A percentile compares a stretch with the other conserved stretches of the same genome.
Conservation (phyloP, 2,888 invertebrate species). For the Dryocosmus kuriphilus region DNA sequence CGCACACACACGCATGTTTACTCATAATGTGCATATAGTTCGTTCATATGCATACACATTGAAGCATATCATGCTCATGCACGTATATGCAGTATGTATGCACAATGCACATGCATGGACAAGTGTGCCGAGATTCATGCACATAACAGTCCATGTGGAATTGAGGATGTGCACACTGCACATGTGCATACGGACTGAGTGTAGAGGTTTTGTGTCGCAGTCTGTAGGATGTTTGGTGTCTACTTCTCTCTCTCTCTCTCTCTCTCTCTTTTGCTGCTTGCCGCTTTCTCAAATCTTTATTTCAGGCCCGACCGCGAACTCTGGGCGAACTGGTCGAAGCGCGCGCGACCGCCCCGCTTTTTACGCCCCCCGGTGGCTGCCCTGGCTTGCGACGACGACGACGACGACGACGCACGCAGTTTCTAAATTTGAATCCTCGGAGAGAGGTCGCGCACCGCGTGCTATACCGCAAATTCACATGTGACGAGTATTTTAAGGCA, state of each 20-base stretch:
- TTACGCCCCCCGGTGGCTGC: conserved; percentile 50
- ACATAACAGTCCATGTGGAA: conserved; percentile 53
- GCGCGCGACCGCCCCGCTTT: conserved; percentile 64
- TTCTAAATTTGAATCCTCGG: conserved; percentile 67
- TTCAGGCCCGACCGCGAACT: conserved; percentile 67
- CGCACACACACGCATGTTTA: background rate
- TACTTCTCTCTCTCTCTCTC: conserved; percentile 36
- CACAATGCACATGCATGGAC: too few species aligned
- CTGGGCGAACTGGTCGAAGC: conserved; percentile 65
- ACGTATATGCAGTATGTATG: too few species aligned
- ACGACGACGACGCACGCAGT: conserved; percentile 57
- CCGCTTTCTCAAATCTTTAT: conserved; percentile 69
- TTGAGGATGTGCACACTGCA: conserved; percentile 43
- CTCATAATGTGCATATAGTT: background rate
- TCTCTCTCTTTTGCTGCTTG: conserved; percentile 48
- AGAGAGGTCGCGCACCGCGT: conserved; percentile 46
- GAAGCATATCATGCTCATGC: background rate
- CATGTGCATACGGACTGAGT: conserved; percentile 32
- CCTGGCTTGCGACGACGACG: conserved; percentile 46
- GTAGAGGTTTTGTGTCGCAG: conserved; percentile 8
- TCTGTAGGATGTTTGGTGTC: conserved; percentile 33
- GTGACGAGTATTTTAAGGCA: conserved; percentile 64
- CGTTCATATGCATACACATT: background rate
- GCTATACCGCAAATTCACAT: conserved; percentile 40
- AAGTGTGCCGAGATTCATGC: background rate